Evolutionary conservation across 2,113 vertebrate genomes (phyloP), one percentile per base, ranked within the genome.

Genomic region (Xiphophorus hellerii): DNA sequence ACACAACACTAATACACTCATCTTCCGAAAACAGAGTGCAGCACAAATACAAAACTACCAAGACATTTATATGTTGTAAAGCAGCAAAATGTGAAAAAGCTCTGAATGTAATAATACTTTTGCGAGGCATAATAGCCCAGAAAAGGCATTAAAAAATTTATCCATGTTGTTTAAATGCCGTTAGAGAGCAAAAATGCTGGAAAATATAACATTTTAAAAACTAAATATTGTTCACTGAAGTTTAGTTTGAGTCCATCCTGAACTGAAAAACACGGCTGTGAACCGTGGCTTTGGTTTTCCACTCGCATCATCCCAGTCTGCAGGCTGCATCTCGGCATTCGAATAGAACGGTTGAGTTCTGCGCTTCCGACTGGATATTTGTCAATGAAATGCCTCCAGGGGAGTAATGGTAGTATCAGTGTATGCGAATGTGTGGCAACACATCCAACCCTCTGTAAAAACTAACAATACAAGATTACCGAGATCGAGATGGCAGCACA

Each of bases 401-500:
- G 65, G 62, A 62, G 63, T 74, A 71, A 77, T 10, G 44, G 69
- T 81, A 70, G 68, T 80, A 62, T 86, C 44, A 54, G 77, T 74
- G 69, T 65, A 54, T 10, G 64, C 20, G 48, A 69, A 76, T 83
- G 79, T 78, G 82, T 54, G 77, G 68, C 54, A 69, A 77, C 73
- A 66, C 76, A 84, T 79, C 67, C 54, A 30, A 66, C 71, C 62
- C 81, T 70, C 78, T 66, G 74, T 61, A 72, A 75, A 37, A 67
- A 63, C 70, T 61, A 82, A 89, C 84, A 91, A 90, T 73, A 70
- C 70, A n/a, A 66, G 76, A 86, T 77, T 82, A n/a, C n/a, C n/a
- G n/a, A n/a, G n/a, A n/a, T n/a, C n/a, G n/a, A n/a, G n/a, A n/a
- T n/a, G n/a, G n/a, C n/a, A n/a, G n/a, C n/a, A n/a, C n/a, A n/a